A percentile compares a stretch with the other conserved stretches of the same genome.
Conservation (phyloP, 2,113 vertebrate genomes). For the Polyodon spathula region DNA sequence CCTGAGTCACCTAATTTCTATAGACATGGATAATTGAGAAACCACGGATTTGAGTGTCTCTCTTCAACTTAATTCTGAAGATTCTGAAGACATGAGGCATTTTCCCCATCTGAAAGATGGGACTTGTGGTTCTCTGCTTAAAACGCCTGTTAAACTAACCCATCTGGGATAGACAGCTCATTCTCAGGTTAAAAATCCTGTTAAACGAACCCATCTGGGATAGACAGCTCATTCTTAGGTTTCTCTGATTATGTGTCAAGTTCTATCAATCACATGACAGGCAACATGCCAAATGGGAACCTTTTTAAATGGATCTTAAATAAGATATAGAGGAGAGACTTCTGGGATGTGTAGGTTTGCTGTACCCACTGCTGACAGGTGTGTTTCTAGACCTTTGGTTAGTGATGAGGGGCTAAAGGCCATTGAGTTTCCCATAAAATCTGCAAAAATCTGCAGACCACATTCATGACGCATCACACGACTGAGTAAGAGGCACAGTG, state of each 20-base stretch:
- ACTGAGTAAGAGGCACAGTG: slow-evolving; percentile 15
- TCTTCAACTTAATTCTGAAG: slow-evolving; percentile 44
- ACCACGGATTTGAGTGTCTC: slow-evolving; percentile 28
- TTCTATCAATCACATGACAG: neutral
- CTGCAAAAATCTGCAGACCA: neutral
- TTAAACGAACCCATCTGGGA: slow-evolving; percentile 13
- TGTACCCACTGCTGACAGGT: neutral
- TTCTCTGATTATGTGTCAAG: slow-evolving; percentile 1
- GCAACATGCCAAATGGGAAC: neutral
- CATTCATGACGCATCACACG: slow-evolving; percentile 6
- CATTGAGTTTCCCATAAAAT: slow-evolving; percentile 49
- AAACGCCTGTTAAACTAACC: slow-evolving; percentile 29
- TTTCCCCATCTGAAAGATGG: slow-evolving; percentile 15
- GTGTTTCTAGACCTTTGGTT: slow-evolving; percentile 3
- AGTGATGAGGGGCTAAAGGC: slow-evolving; percentile 27
- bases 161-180: neutral
- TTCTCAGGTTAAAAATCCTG: slow-evolving; percentile 25
- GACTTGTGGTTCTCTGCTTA: neutral
- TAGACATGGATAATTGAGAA: neutral
- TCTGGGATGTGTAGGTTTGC: neutral
- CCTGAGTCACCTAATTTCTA: slow-evolving; percentile 40
- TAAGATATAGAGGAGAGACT: neutral
- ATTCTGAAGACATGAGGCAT: slow-evolving; percentile 52
- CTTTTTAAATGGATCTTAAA: neutral
- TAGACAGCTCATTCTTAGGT: neutral